Base-by-base conservation (phyloP, 2,113 vertebrate genomes). In the Tricholaema leucomelas region DNA sequence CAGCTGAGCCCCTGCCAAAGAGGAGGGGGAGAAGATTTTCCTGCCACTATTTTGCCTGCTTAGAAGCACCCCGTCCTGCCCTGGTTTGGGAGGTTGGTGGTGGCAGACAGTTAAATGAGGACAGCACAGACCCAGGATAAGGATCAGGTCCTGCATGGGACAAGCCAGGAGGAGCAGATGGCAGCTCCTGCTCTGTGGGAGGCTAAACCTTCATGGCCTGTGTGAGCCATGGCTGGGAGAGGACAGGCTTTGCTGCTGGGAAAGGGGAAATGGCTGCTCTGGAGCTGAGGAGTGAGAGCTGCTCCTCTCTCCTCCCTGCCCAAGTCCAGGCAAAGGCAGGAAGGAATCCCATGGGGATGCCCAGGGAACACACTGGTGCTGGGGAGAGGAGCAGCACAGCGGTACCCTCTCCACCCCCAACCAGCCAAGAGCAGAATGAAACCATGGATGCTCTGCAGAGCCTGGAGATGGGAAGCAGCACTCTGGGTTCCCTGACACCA, bases 341-440 rank as follows among this genome's bases (percentile, higher is more conserved):
- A 9, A 54, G 27, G 52, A 54, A 28, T 30, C 54, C 54, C 54
- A 10, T 9, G 15, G 52, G 25, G 52, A 13, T 27, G 25, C 52
- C 55, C 55, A 31, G 56, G 20, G 55, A 33, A 20, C 28, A 30
- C 19, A 21, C 18, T 19, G 28, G 56, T 58, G 56, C 18, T 58
- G 56, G 56, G 17, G 18, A 31, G 55, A n/a, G 55, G 31, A 19
- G 31, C 18, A 15, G 3, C 35, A 9, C 28, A 1, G 2, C 5
- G 40, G 76, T 42, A 24, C 28, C 9, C 9, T 0, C 18, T 59
- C 3, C 36, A 11, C 6, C 40, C 35, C 9, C 10, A 0, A 19
- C 33, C 8, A 8, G 55, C 24, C 36, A 9, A 42, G 54, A 28
- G n/a, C 20, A 42, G 17, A 27, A 60, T 2, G 8, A 46, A 36